Base-by-base conservation (phyloP, 1,140 invertebrate species). In the Anastatus disparis region DNA sequence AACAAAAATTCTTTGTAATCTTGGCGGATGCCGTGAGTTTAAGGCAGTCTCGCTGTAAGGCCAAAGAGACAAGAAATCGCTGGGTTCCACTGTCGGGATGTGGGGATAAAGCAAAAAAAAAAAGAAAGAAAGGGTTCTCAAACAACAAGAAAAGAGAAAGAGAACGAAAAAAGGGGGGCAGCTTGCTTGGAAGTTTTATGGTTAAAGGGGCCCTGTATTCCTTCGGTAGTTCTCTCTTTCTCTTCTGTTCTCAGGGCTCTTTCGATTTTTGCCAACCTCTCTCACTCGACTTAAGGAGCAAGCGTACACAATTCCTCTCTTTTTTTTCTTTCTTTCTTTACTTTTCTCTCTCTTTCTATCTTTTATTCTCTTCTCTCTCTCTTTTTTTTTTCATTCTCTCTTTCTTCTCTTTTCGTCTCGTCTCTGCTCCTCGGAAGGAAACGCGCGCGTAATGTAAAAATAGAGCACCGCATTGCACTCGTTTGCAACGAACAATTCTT, bases 1-100 rank as follows among this genome's bases (percentile, higher is more conserved):
- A 31, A 38, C 48, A 20, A 73, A 81, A 84, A 80, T 76, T 85
- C 85, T 86, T 86, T 85, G 83, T 84, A 86, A 86, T 86, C 85
- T 86, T 86, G 85, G 84, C 82, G 82, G 79, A 69, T 75, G 73
- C 74, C 78, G 59, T 59, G 76, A 85, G 77, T 72, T 74, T 65
- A 76, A 77, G 74, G 40, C n/a, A 77, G 9, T 80, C n/a, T 79
- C 80, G 81, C 83, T 85, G 85, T 86, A 86, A 86, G 85, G 85
- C 79, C 83, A 80, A 84, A 85, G 85, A 85, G 77, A 86, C 78
- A 86, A 40, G 63, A 81, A 82, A 79, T 64, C 42, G 38, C 13
- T 64, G 20, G n/a, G 42, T 31, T 73, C 24, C 46, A n/a, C n/a
- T n/a, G n/a, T 66, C 35, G 42, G 27, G 10, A 24, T n/a, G n/a